Evolutionary conservation across 2,113 vertebrate species (phyloP).

Genomic region (Euleptes europaea): DNA sequence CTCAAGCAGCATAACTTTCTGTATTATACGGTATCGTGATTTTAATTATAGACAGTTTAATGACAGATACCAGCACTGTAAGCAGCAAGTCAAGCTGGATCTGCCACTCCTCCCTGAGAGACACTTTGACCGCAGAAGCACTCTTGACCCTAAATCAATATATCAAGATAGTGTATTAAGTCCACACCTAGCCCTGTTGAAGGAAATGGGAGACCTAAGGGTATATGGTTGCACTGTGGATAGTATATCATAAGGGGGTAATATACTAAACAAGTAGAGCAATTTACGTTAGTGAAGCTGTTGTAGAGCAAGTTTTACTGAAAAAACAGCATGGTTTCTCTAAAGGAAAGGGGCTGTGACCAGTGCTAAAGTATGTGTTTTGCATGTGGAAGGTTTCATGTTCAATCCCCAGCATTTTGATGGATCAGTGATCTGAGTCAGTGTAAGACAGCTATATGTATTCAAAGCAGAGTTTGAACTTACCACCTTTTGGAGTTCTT

Average conservation of each 20-base stretch:
- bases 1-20: conserved; percentile 60
- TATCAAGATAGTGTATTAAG: conserved; percentile 16
- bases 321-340: too few relatives aligned
- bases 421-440: too few relatives aligned
- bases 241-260: neutral
- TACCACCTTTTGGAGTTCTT: too few relatives aligned
- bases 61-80: conserved; percentile 63
- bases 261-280: neutral
- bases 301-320: neutral
- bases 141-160: conserved; percentile 53
- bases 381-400: too few relatives aligned
- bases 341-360: too few relatives aligned
- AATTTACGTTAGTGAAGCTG: neutral
- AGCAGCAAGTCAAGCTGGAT: conserved; percentile 45
- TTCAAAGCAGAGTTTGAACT: too few relatives aligned
- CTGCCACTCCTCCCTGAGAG: conserved; percentile 63
- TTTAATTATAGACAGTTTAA: conserved; percentile 70
- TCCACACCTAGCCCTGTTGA: conserved; percentile 2
- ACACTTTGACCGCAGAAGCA: conserved; percentile 11
- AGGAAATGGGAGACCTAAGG: conserved; percentile 16
- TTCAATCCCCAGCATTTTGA: too few relatives aligned
- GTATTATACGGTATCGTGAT: conserved; percentile 69
- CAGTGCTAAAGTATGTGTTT: too few relatives aligned
- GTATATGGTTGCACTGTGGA: neutral
- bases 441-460: too few relatives aligned